Base-by-base conservation (phyloP, 2,888 invertebrate species). In the Hypercompe scribonia region DNA sequence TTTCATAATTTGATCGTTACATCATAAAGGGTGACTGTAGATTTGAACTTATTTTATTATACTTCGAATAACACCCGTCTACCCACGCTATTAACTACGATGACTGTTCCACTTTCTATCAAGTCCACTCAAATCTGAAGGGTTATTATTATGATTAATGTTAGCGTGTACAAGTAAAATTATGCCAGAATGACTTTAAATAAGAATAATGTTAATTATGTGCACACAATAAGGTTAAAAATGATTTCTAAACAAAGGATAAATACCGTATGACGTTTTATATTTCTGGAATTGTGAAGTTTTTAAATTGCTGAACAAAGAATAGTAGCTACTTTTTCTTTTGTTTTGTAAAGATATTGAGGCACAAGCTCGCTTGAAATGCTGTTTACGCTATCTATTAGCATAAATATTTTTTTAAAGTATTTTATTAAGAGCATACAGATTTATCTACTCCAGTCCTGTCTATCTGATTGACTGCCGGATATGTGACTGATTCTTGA, bases 91-190 rank as follows among this genome's bases (percentile, higher is more conserved):
- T 81, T 78, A 77, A 73, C 34, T 69, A 28, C 54, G 61, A 74
- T 77, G 72, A 81, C 78, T 78, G 69, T 24, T 42, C 68, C 72
- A 65, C 72, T 74, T 78, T 81, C 70, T 71, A 39, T 72, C 71
- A 50, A 68, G 64, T 42, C 46, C 39, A 70, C 46, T 70, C 68
- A 50, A 70, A 61, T 54, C 46, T 46, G 71, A 65, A 70, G 77
- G 74, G 68, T 72, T 71, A 71, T 71, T 68, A 58, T 33, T 64
- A 61, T 81, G 71, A 76, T 80, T 78, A 72, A 80, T 80, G 70
- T 31, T 31, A 24, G 36, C 34, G 28, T 76, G 70, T 71, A 68
- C 34, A 42, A 65, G 63, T 46, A 18, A 65, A 28, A 18, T 63
- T 64, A 28, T 58, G 28, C 28, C 58, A 28, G 58, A 58, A 13